Conservation (phyloP, 2,888 invertebrate genomes). For the Athetis lepigone region DNA sequence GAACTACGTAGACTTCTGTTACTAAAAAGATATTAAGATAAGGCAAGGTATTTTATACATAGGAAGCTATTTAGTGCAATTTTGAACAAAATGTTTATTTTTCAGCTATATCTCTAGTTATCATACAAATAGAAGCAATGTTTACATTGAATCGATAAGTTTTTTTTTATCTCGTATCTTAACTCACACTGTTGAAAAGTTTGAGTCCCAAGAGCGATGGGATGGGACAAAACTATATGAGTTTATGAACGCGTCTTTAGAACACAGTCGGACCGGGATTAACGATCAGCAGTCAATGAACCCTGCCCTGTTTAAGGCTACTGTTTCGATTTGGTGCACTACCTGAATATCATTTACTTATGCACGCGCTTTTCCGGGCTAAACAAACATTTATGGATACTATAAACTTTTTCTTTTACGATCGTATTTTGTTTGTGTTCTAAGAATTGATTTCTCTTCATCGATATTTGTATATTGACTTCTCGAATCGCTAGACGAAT, state of each 20-base stretch:
- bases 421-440: conserved; percentile 3
- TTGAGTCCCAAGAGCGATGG: conserved; percentile 28
- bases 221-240: conserved; percentile 17
- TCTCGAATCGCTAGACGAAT: not conserved
- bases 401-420: conserved; percentile 15
- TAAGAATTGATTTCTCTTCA: not conserved
- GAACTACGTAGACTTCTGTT: too few relatives aligned
- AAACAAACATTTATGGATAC: conserved; percentile 36
- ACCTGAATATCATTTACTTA: conserved; percentile 54
- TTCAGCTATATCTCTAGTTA: too few relatives aligned
- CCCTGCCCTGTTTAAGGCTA: conserved; percentile 68
- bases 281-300: conserved; percentile 67
- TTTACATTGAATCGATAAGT: conserved; percentile 34
- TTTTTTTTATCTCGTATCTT: conserved; percentile 42
- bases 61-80: too few relatives aligned
- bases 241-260: conserved; percentile 53
- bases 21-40: too few relatives aligned
- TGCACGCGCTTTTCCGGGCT: conserved; percentile 29
- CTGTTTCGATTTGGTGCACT: conserved; percentile 53
- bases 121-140: conserved; percentile 38
- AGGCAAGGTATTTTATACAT: too few relatives aligned
- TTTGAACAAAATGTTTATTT: too few relatives aligned
- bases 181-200: conserved; percentile 25
- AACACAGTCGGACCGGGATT: conserved; percentile 50
- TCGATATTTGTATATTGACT: conserved; percentile 25